Base-by-base conservation (phyloP, 1,140 invertebrate species). In the Adelges cooleyi region DNA sequence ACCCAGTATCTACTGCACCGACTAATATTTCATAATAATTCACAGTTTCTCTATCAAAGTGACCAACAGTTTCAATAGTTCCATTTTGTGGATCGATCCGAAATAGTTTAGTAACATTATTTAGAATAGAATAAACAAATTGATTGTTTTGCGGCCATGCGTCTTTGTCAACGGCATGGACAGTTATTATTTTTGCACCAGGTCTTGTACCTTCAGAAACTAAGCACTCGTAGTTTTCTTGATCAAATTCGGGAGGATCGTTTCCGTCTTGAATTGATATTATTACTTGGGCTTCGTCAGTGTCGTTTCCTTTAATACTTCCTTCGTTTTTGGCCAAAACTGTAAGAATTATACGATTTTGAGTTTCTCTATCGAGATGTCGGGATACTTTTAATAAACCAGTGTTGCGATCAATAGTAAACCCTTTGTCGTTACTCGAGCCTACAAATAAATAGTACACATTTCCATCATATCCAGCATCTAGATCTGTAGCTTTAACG, bases 251-350 rank as follows among this genome's bases (percentile, higher is more conserved):
- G 0, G 93, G 93, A 3, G 93, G 91, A 79, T 96, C 92, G 72
- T 96, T 96, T 4, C 92, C 92, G 75, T 96, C 93, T 78, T 95
- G 89, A 59, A 96, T 90, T 1, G 86, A 88, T 65, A 97, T 87
- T 25, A 91, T 89, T 0, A 97, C 87, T 75, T 92, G 89, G 4
- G 92, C 92, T 74, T 92, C 90, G 74, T 96, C 93, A 0, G 92
- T 95, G 72, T 97, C 93, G 75, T 96, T 95, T 9, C 92, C 92
- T 42, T 86, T 79, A 67, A 96, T 93, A 25, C 90, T 89, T 9
- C 93, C 93, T 46, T 82, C 82, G 74, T 98, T 97, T 77, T 97
- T 98, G 0, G 93, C 93, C 78, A 97, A 82, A 0, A 95, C 91
- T 0, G 89, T 93, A 5, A 97, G 76, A 1, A 92, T 86, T 2